Evolutionary conservation across 1,140 invertebrate genomes (phyloP).

Genomic region (Drosophila ananassae): DNA sequence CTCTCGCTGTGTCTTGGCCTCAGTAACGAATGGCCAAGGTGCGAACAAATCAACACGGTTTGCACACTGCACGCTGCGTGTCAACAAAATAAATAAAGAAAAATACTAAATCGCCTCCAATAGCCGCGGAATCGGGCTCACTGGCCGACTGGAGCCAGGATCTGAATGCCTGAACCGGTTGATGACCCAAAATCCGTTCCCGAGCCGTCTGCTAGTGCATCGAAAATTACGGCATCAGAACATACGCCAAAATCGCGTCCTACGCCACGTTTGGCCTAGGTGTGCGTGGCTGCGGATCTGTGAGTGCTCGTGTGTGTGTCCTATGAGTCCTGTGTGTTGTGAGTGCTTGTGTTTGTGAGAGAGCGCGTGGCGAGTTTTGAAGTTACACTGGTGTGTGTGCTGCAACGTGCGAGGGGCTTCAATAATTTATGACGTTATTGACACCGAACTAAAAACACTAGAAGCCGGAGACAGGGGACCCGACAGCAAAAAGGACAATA

Average conservation of each 20-base stretch:
- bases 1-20: constrained; percentile 62
- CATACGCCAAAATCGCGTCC: constrained; percentile 77
- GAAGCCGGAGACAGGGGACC: constrained; percentile 1
- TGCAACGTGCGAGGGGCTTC: constrained; percentile 58
- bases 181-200: not conserved
- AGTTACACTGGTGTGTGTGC: constrained; percentile 40
- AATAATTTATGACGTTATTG: constrained; percentile 70
- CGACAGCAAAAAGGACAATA: not conserved
- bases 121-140: constrained; percentile 29
- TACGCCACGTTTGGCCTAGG: constrained; percentile 64
- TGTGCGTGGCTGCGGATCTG: constrained; percentile 41
- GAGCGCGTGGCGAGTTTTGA: constrained; percentile 56
- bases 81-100: constrained; percentile 71
- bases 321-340: not conserved
- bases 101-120: constrained; percentile 57
- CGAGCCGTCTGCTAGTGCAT: constrained; percentile 28
- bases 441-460: constrained; percentile 34
- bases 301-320: constrained; percentile 7
- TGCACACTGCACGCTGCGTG: constrained; percentile 72
- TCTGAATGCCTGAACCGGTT: constrained; percentile 2
- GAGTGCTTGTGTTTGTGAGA: constrained; percentile 45
- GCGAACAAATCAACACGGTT: constrained; percentile 82
- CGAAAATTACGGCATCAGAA: constrained; percentile 78
- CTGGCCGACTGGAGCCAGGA: not conserved
- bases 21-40: constrained; percentile 79